Percentiles rank a stretch among this genome's conserved stretches.
Evolutionary conservation across 1,140 invertebrate genomes (phyloP).

Genomic region (Bombus vancouverensis): DNA sequence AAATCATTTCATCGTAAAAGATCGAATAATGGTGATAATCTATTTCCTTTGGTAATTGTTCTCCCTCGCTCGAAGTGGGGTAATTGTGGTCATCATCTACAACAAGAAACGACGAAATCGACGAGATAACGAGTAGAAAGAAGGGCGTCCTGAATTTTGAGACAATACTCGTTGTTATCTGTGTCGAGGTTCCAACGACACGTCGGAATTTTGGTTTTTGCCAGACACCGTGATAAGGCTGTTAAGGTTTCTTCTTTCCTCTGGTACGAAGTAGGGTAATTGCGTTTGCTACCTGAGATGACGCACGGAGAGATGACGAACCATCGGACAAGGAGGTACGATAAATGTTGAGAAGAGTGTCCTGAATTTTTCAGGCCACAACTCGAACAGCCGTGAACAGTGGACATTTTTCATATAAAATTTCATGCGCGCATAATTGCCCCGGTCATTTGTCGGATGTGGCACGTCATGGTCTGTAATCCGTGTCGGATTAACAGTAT

Average conservation of each 20-base stretch:
- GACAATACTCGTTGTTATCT: neutral
- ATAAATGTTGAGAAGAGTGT: slow-evolving; percentile 7
- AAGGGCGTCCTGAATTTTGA: neutral
- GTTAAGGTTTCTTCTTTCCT: neutral
- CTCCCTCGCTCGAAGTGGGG: neutral
- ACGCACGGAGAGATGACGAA: too few relatives aligned
- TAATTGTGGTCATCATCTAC: neutral
- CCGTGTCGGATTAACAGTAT: slow-evolving; percentile 63
- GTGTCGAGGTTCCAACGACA: neutral
- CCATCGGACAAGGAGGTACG: neutral
- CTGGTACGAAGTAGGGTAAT: slow-evolving; percentile 37
- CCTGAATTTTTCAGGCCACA: slow-evolving; percentile 20
- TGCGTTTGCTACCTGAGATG: neutral
- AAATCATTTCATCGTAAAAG: neutral
- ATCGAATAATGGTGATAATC: neutral
- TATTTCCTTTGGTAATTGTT: neutral
- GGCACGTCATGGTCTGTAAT: slow-evolving; percentile 63
- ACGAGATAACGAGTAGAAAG: neutral
- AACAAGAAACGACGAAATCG: neutral
- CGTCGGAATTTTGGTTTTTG: neutral
- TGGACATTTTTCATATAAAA: slow-evolving; percentile 54
- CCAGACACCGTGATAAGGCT: neutral
- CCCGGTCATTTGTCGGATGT: slow-evolving; percentile 46
- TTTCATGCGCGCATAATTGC: slow-evolving; percentile 50
- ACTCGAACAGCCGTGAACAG: neutral